Evolutionary conservation across 2,113 vertebrate genomes (phyloP).

Genomic region (Heterotis niloticus): DNA sequence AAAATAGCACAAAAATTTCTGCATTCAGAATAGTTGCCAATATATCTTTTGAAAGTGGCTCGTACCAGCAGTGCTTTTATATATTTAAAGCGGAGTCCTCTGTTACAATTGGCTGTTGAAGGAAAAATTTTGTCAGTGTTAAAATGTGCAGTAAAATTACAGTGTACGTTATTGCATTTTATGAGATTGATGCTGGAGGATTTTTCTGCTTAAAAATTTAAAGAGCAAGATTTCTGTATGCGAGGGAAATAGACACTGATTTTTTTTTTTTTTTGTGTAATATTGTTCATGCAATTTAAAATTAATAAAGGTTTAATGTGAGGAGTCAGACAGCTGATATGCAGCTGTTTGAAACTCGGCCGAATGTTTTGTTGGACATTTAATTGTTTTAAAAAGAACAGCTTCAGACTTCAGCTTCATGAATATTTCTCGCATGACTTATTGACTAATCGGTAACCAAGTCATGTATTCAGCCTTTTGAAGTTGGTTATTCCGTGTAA

Average conservation of each 20-base stretch:
- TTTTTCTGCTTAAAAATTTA: not conserved
- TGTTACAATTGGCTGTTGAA: too few relatives aligned
- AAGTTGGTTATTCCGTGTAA: conserved; percentile 8
- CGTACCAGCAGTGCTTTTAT: too few relatives aligned
- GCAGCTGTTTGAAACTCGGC: not conserved
- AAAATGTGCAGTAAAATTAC: too few relatives aligned
- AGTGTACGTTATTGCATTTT: too few relatives aligned
- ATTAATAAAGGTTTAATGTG: not conserved
- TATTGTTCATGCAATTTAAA: not conserved
- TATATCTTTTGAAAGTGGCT: too few relatives aligned
- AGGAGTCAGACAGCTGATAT: not conserved
- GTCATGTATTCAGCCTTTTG: conserved; percentile 3
- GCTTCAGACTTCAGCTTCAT: conserved; percentile 8
- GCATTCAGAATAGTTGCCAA: too few relatives aligned
- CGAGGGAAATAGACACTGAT: not conserved
- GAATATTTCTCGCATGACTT: not conserved
- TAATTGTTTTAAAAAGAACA: conserved; percentile 1
- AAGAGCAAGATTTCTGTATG: conserved; percentile 5
- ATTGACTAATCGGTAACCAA: conserved; percentile 16
- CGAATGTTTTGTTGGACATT: not conserved
- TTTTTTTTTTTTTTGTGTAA: not conserved
- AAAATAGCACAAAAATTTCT: too few relatives aligned
- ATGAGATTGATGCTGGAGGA: too few relatives aligned
- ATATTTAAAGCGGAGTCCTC: too few relatives aligned
- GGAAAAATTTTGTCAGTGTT: too few relatives aligned